phyloP scores from a whole-genome alignment of 1,140 invertebrate species.

The Drosophila azteca region DNA sequence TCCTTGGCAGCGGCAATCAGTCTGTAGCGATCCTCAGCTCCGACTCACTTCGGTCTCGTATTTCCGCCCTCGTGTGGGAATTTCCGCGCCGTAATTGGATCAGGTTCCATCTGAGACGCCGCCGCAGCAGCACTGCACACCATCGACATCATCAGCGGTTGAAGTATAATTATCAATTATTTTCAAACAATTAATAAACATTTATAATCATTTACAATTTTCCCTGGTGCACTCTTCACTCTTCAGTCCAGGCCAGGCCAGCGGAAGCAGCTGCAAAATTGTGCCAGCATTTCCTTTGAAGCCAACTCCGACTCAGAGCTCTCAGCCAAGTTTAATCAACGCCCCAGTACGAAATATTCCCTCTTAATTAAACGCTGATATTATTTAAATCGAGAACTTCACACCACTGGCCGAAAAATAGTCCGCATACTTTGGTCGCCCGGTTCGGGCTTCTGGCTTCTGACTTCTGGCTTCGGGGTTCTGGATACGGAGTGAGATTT shows the following conservation, averaged over 20 bases:
- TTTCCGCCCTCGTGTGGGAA: slow-evolving; percentile 74
- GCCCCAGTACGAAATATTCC: too few species aligned
- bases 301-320: background rate
- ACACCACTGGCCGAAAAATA: slow-evolving; percentile 28
- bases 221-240: slow-evolving; percentile 1
- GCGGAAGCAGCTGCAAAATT: slow-evolving; percentile 66
- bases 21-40: slow-evolving; percentile 52
- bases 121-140: background rate
- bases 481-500: slow-evolving; percentile 56
- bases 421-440: slow-evolving; percentile 37
- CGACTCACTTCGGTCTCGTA: slow-evolving; percentile 52
- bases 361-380: slow-evolving; percentile 39
- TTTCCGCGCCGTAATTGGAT: slow-evolving; percentile 73
- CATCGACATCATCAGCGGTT: slow-evolving; percentile 24
- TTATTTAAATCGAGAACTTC: slow-evolving; percentile 39
- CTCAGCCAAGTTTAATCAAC: background rate
- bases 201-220: slow-evolving; percentile 64
- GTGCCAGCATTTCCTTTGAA: slow-evolving; percentile 8
- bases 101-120: slow-evolving; percentile 47
- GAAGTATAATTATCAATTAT: slow-evolving; percentile 69
- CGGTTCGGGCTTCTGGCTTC: slow-evolving; percentile 27
- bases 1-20: slow-evolving; percentile 82
- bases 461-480: slow-evolving; percentile 18
- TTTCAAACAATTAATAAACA: slow-evolving; percentile 74
- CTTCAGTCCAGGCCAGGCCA: background rate